Evolutionary conservation across 2,113 vertebrate species (phyloP).

Genomic region (Megatriorchis doriae): DNA sequence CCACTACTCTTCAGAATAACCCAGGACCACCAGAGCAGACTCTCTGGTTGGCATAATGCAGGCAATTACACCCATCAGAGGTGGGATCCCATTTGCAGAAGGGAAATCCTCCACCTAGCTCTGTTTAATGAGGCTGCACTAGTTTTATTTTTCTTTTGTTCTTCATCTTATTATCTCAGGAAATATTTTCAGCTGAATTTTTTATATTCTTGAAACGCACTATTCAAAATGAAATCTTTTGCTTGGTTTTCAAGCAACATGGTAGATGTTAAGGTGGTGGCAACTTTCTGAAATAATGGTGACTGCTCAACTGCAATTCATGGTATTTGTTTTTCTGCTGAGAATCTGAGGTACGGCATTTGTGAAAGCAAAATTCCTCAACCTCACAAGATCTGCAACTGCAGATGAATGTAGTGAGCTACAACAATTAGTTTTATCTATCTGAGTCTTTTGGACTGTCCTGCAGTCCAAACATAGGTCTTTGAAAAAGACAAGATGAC

Average conservation of each 20-base stretch:
- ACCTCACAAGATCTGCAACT: neutral
- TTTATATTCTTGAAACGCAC: neutral
- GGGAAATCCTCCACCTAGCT: neutral
- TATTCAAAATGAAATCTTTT: neutral
- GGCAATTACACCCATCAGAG: neutral
- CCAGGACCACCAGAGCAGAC: neutral
- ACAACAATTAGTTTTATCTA: neutral
- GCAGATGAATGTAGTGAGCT: neutral
- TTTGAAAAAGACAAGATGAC: neutral
- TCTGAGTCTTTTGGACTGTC: neutral
- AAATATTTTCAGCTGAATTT: neutral
- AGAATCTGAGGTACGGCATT: neutral
- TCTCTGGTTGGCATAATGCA: no score
- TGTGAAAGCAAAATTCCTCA: neutral
- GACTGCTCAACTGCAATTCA: neutral
- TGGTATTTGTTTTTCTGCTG: neutral
- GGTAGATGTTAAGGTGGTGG: neutral
- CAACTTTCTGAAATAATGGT: neutral
- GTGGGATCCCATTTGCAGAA: neutral
- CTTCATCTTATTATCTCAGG: neutral
- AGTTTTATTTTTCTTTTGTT: neutral
- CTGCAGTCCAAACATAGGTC: neutral
- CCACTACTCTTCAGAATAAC: neutral
- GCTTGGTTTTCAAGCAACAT: neutral
- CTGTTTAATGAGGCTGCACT: neutral